A percentile compares a stretch with the other conserved stretches of the same genome.
Evolutionary conservation across 2,797 vertebrate species (phyloP).

Genomic region (Tokudaia tokunoshimensis): DNA sequence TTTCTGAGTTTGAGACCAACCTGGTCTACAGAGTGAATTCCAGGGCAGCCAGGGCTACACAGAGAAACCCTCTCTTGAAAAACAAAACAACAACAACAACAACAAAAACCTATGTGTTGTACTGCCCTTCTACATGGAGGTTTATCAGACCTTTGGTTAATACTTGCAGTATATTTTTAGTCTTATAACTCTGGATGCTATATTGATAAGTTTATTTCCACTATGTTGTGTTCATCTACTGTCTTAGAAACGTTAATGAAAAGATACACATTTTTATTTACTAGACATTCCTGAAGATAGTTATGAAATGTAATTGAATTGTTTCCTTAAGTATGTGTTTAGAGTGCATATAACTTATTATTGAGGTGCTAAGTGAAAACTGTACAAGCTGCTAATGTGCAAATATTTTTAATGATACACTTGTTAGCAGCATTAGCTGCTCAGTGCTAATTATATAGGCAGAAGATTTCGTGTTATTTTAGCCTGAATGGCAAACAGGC

Average conservation of each 20-base stretch:
- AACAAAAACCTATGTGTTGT: neutral
- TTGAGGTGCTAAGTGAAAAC: conserved; percentile 72
- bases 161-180: conserved; percentile 2
- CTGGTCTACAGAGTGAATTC: no score
- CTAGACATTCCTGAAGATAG: conserved; percentile 21
- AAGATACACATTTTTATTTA: conserved; percentile 50
- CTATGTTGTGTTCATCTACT: neutral
- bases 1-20: no score
- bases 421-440: conserved; percentile 68
- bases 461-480: conserved; percentile 46
- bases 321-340: conserved; percentile 65
- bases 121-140: neutral
- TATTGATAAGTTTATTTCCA: conserved; percentile 7
- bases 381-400: conserved; percentile 48
- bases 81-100: no score
- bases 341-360: conserved; percentile 42
- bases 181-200: neutral
- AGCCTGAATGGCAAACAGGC: conserved; percentile 64
- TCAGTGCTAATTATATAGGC: conserved; percentile 67
- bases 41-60: no score
- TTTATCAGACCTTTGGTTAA: neutral
- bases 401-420: conserved; percentile 68
- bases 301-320: conserved; percentile 49
- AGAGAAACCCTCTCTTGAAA: no score
- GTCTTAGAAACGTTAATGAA: conserved; percentile 25